A percentile compares a stretch with the other conserved stretches of the same genome.
phyloP scores from a whole-genome alignment of 2,797 vertebrate species.

The Heterohyrax brucei region DNA sequence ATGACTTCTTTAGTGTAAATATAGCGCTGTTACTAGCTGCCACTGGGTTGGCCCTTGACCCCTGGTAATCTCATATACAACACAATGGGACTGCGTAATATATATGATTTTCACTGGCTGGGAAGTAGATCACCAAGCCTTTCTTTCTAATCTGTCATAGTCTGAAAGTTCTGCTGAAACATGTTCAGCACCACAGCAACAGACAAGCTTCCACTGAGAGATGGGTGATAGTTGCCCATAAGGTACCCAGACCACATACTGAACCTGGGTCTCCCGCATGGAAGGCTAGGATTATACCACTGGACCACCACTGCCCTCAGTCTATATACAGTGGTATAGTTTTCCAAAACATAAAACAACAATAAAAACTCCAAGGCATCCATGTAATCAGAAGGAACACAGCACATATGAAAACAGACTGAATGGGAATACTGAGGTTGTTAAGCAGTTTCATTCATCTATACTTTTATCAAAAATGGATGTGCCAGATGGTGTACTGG shows the following conservation, averaged over 20 bases:
- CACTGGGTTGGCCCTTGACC: too few relatives aligned
- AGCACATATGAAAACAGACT: background rate
- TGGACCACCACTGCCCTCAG: background rate
- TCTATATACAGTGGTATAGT: background rate
- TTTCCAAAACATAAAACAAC: conserved; percentile 23
- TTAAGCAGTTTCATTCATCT: background rate
- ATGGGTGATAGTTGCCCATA: background rate
- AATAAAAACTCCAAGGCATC: background rate
- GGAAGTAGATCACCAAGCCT: too few relatives aligned
- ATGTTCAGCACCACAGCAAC: background rate
- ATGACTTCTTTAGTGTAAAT: background rate
- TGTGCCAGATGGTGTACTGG: background rate
- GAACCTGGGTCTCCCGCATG: background rate
- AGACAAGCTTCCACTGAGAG: background rate
- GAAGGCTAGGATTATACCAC: background rate
- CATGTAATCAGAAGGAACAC: background rate
- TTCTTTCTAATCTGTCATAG: background rate
- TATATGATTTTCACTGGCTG: too few relatives aligned
- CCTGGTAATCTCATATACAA: too few relatives aligned
- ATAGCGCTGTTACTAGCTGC: too few relatives aligned
- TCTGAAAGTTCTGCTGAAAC: background rate
- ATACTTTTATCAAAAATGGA: background rate
- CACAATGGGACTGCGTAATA: too few relatives aligned
- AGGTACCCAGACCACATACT: background rate
- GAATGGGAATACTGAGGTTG: background rate